Base-by-base conservation (phyloP, 1,140 invertebrate genomes). In the Cydia amplana region DNA sequence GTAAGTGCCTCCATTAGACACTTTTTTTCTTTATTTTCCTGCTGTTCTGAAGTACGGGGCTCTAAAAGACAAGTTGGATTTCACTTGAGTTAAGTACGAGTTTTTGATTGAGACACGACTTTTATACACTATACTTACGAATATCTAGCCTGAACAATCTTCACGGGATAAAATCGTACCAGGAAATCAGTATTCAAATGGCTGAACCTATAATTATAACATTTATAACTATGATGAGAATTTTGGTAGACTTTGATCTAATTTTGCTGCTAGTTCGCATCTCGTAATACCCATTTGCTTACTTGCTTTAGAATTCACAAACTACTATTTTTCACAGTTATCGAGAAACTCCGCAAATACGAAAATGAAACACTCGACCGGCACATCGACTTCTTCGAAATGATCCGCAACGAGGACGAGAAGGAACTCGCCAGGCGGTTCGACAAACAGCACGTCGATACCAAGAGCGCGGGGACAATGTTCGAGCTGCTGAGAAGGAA, bases 341-440 rank as follows among this genome's bases (percentile, higher is more conserved):
- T 99, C 75, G 97, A 98, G 80, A 99, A 99, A 91, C 93, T 99
- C 43, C 93, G 98, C 75, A 95, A 95, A 78, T 97, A 98, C 89
- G 98, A 99, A 85, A 99, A 99, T 93, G 97, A 98, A 83, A 99
- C 97, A 0, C 93, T 99, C 32, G 97, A 99, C 86, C 96, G 97
- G 92, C 96, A 97, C 94, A 94, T 97, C 86, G 98, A 99, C 89
- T 99, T 99, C 90, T 99, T 99, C 93, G 99, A 99, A 92, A 99
- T 99, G 97, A 97, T 99, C 20, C 95, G 98, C 74, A 97, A 96
- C 85, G 98, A 99, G 93, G 99, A 99, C 90, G 98, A 99, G 90
- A 97, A 97, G 81, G 98, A 99, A 92, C 92, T 99, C 63, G 97
- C 97, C 0, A 95, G 97, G 73, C 96, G 97, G 85, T 99, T 98